Conservation (phyloP, 2,113 vertebrate genomes). For the Marcusenius ussheri region DNA sequence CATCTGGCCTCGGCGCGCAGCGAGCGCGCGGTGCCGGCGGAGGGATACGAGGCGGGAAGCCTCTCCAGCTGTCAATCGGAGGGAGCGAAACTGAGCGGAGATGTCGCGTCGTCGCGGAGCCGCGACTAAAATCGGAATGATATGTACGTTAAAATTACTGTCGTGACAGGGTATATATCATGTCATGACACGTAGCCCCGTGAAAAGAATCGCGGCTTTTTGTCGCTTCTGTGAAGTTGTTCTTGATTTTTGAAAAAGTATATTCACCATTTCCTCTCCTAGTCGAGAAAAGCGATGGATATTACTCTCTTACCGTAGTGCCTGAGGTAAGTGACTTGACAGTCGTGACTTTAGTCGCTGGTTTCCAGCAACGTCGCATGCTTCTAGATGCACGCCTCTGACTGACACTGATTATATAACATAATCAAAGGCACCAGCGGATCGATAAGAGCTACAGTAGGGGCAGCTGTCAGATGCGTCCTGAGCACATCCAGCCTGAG, state of each 20-base stretch:
- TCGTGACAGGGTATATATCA: slow-evolving; percentile 27
- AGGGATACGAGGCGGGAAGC: slow-evolving; percentile 47
- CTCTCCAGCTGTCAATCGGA: slow-evolving; percentile 33
- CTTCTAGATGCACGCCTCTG: background rate
- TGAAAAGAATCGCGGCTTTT: background rate
- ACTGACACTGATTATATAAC: slow-evolving; percentile 14
- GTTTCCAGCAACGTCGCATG: slow-evolving; percentile 16
- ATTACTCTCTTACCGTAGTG: slow-evolving; percentile 39
- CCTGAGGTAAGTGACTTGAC: slow-evolving; percentile 59
- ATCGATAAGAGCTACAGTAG: background rate
- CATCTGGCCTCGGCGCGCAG: slow-evolving; percentile 31
- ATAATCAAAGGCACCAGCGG: background rate
- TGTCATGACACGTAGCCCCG: slow-evolving; percentile 19
- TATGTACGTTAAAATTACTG: slow-evolving; percentile 19
- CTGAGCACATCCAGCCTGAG: background rate
- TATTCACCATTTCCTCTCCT: slow-evolving; percentile 29
- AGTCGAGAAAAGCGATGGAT: slow-evolving; percentile 47
- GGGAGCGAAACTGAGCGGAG: slow-evolving; percentile 49
- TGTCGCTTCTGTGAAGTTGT: slow-evolving; percentile 33
- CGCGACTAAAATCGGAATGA: slow-evolving; percentile 32
- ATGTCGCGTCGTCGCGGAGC: slow-evolving; percentile 40
- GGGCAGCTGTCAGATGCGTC: background rate
- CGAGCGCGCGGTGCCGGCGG: slow-evolving; percentile 47
- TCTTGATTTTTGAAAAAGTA: slow-evolving; percentile 23
- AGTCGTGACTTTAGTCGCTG: slow-evolving; percentile 38